Conservation (phyloP, 2,797 vertebrate species). For the Sebastiscus tertius region DNA sequence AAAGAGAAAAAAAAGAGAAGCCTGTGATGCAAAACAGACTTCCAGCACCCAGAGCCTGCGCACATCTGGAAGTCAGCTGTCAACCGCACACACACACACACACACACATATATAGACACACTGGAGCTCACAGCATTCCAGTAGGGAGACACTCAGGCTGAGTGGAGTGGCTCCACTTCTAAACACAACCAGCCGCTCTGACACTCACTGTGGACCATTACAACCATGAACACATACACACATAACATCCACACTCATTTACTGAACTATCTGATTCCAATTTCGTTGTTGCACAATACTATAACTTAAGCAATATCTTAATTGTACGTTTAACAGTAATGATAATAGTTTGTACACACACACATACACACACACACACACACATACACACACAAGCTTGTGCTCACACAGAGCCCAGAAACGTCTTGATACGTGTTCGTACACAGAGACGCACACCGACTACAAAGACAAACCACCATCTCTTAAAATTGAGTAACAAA, state of each 20-base stretch:
- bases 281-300: conserved; percentile 34
- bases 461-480: conserved; percentile 46
- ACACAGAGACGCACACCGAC: background rate
- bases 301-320: conserved; percentile 50
- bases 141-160: conserved; percentile 85
- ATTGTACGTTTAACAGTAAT: conserved; percentile 42
- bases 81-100: conserved; percentile 67
- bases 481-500: conserved; percentile 52
- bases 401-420: background rate
- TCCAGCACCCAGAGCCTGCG: conserved; percentile 62
- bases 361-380: conserved; percentile 26
- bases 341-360: conserved; percentile 39
- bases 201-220: conserved; percentile 68
- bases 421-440: conserved; percentile 13
- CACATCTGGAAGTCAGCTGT: conserved; percentile 89
- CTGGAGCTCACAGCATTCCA: conserved; percentile 79
- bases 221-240: conserved; percentile 19
- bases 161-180: conserved; percentile 82
- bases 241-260: background rate
- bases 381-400: conserved; percentile 16
- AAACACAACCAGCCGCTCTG: conserved; percentile 82
- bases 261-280: conserved; percentile 39
- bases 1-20: conserved; percentile 57
- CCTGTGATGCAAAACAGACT: conserved; percentile 82
- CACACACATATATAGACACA: conserved; percentile 55